Evolutionary conservation across 2,888 invertebrate genomes (phyloP).

Genomic region (Caenorhabditis becei): DNA sequence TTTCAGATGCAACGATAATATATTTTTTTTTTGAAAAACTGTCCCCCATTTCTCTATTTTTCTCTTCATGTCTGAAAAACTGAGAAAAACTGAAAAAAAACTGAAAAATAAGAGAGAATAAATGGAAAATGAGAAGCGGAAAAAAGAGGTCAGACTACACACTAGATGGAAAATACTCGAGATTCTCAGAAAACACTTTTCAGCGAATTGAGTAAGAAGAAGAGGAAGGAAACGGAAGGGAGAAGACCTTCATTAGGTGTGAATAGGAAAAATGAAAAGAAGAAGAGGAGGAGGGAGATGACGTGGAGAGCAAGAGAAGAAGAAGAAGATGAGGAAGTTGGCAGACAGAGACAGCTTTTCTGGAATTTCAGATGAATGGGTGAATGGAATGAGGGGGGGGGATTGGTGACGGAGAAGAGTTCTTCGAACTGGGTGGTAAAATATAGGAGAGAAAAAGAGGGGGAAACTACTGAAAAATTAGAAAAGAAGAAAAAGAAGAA

Average conservation of each 20-base stretch:
- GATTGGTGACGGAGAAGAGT: too few relatives aligned
- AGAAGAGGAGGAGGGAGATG: background rate
- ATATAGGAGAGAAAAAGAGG: too few relatives aligned
- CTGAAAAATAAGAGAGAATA: background rate
- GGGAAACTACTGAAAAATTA: too few relatives aligned
- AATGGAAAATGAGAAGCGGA: too few relatives aligned
- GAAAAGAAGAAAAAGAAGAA: too few relatives aligned
- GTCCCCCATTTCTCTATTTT: too few relatives aligned
- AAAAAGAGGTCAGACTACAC: background rate
- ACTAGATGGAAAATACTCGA: background rate
- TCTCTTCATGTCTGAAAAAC: too few relatives aligned
- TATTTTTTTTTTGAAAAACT: too few relatives aligned
- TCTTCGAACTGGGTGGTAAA: too few relatives aligned
- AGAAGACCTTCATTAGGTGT: conserved; percentile 28
- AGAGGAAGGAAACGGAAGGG: conserved; percentile 4
- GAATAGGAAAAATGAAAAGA: conserved; percentile 6
- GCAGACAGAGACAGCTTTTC: background rate
- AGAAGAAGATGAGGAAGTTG: conserved; percentile 7
- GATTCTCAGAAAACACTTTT: background rate
- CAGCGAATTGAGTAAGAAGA: conserved; percentile 16
- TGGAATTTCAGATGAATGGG: background rate
- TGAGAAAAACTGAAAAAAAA: background rate
- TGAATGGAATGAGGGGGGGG: too few relatives aligned
- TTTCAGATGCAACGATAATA: too few relatives aligned
- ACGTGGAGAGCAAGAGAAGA: conserved; percentile 20